These are phyloP conservation scores for Cebus imitator DNA, from an alignment of 2,113 vertebrate genomes.

Conservation along the genomic window DNA sequence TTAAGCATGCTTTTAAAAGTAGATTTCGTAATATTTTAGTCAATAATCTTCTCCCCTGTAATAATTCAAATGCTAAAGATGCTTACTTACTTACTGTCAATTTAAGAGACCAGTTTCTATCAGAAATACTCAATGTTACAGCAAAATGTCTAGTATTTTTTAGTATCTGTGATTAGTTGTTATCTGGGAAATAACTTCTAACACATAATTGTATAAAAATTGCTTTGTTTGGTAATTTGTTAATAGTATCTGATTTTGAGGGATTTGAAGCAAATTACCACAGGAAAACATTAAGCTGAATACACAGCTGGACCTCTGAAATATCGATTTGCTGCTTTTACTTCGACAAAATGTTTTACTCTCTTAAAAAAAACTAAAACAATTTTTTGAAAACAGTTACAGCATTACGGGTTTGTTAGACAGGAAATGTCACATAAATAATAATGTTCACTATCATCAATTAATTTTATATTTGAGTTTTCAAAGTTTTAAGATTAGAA, in stretches of 20 bases:
- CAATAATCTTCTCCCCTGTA: constrained; percentile 35
- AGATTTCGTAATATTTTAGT: constrained; percentile 51
- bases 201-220: constrained; percentile 4
- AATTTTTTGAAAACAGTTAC: constrained; percentile 33
- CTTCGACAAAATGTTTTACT: constrained; percentile 60
- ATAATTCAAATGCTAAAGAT: constrained; percentile 13
- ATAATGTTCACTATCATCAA: background rate
- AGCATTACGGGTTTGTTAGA: constrained; percentile 24
- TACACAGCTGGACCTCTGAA: constrained; percentile 31
- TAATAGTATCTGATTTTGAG: constrained; percentile 45
- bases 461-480: constrained; percentile 30
- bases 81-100: background rate
- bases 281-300: constrained; percentile 53
- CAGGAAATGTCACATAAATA: background rate
- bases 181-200: background rate
- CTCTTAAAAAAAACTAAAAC: background rate
- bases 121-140: background rate
- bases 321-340: constrained; percentile 59
- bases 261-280: constrained; percentile 37
- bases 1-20: constrained; percentile 48
- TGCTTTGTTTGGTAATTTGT: constrained; percentile 42
- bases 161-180: background rate
- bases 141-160: background rate
- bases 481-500: constrained; percentile 47
- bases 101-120: constrained; percentile 11